phyloP scores from a whole-genome alignment of 2,888 invertebrate species.

The Heteropelma amictum region DNA sequence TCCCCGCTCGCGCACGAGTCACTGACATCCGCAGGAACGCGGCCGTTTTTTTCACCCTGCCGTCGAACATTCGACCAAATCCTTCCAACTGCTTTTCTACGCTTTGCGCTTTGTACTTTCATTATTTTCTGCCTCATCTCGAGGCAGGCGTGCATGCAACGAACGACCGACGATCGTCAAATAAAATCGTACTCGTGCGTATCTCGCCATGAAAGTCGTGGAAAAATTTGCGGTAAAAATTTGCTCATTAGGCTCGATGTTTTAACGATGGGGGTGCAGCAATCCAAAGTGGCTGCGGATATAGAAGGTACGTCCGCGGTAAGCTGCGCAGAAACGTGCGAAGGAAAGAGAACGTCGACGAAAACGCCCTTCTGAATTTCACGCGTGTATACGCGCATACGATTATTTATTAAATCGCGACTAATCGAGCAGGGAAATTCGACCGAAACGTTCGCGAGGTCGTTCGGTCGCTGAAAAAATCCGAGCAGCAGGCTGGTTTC shows the following conservation, averaged over 20 bases:
- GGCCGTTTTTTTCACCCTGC: background rate
- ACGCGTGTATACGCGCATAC: no score
- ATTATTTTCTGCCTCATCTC: no score
- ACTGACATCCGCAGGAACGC: conserved; percentile 21
- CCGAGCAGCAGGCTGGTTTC: no score
- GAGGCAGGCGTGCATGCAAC: no score
- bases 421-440: conserved; percentile 29
- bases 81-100: background rate
- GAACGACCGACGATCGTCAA: no score
- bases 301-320: background rate
- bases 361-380: no score
- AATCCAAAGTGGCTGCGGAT: background rate
- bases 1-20: conserved; percentile 40
- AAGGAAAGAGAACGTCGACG: no score
- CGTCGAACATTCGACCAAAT: background rate
- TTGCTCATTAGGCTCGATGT: conserved; percentile 34
- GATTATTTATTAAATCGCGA: background rate
- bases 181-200: background rate
- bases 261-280: no score
- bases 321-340: no score
- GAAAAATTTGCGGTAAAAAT: no score
- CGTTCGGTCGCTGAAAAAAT: conserved; percentile 15
- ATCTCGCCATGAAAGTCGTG: no score
- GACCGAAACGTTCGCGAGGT: conserved; percentile 3
- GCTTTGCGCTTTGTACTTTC: no score